These are phyloP conservation scores for Sebastes oblongus DNA, from an alignment of 2,797 vertebrate species.

Conservation along the genomic window DNA sequence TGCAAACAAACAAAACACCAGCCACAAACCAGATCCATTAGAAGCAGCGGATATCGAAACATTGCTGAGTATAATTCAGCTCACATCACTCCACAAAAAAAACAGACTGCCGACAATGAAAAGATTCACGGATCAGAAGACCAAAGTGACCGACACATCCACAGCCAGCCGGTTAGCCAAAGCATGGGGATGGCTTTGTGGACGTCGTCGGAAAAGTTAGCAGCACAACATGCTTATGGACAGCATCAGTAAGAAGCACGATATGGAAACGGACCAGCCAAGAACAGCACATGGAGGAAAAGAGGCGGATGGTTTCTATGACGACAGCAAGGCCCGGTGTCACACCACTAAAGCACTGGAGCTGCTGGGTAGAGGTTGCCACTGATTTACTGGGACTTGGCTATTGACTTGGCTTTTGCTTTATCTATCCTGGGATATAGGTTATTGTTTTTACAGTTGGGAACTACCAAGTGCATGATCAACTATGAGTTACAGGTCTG, in stretches of 20 bases:
- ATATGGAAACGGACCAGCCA: constrained; percentile 45
- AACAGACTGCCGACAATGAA: background rate
- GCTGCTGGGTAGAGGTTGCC: constrained; percentile 52
- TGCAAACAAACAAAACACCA: constrained; percentile 16
- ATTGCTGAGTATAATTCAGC: constrained; percentile 11
- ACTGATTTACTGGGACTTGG: constrained; percentile 14
- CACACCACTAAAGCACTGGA: constrained; percentile 13
- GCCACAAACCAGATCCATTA: constrained; percentile 12
- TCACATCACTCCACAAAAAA: constrained; percentile 9
- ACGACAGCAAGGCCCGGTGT: constrained; percentile 15
- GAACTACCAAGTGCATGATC: background rate
- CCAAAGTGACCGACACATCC: constrained; percentile 23
- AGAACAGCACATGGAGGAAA: constrained; percentile 33
- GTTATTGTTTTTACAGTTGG: background rate
- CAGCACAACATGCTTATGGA: constrained; percentile 62
- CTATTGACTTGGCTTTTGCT: background rate
- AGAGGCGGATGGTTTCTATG: constrained; percentile 43
- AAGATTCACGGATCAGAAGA: constrained; percentile 10
- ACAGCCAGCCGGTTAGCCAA: constrained; percentile 30
- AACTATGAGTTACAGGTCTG: background rate
- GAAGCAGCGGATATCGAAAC: constrained; percentile 14
- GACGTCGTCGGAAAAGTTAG: constrained; percentile 17
- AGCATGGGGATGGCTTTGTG: constrained; percentile 56
- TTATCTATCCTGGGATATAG: background rate
- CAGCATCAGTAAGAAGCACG: constrained; percentile 36